Evolutionary conservation across 2,797 vertebrate species (phyloP), one percentile per base, ranked within the genome.

Genomic region (Danio tinwini): DNA sequence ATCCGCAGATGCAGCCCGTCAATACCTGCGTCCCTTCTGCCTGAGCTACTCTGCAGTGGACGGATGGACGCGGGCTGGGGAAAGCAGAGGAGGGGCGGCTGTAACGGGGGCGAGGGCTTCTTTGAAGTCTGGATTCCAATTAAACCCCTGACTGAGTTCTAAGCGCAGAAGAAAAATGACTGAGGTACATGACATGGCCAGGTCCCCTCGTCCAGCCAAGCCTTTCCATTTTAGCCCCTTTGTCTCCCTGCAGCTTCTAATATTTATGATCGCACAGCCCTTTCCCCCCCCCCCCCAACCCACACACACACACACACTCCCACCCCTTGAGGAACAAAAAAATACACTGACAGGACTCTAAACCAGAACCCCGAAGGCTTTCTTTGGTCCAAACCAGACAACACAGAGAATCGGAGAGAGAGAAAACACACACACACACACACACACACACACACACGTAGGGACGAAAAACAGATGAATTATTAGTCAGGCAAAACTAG

Each of bases 51-150:
- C 44, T 78, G 76, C 69, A 74, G 85, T 90, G 89, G 87, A 91
- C 86, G 87, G 89, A 91, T 90, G 88, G 88, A 92, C 92, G 88
- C 87, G 88, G 89, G 88, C 91, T 91, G 90, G 84, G 91, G 90
- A 70, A 88, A 92, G 88, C 87, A 85, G 88, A 87, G 86, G 85
- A 89, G 90, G 89, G 91, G 89, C 11, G 72, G 64, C 17, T 64
- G 29, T 39, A 68, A 59, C 74, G 39, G 90, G 74, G 63, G 94
- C 85, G 89, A 93, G 93, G 94, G 93, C 93, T 95, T 95, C 96
- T 98, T 98, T 98, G 96, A 99, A 97, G 98, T 99, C 96, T 96
- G 93, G 95, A 98, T 99, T 98, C 95, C 96, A 99, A 98, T 99
- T 98, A 99, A 98, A 98, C 97, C 97, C 95, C 97, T 96, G 95